Percentiles rank a stretch among this genome's conserved stretches.
These are phyloP conservation scores for Polymixis flavicincta DNA, from an alignment of 2,888 invertebrate species.

Conservation along the genomic window DNA sequence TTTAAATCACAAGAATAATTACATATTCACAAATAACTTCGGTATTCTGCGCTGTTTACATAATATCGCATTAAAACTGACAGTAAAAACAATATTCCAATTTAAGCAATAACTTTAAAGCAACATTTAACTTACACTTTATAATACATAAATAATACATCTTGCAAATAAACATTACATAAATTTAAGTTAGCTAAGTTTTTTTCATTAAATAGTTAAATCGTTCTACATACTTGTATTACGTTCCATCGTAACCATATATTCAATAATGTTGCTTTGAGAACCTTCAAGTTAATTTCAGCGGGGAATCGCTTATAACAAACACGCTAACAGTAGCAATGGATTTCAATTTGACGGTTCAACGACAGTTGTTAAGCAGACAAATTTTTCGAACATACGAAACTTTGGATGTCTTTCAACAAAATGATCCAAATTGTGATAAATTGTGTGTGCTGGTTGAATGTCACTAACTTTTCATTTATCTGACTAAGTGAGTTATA, in stretches of 20 bases:
- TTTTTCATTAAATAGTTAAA: conserved; percentile 86
- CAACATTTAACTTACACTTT: conserved; percentile 89
- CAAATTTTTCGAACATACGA: too few species aligned
- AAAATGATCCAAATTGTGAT: too few species aligned
- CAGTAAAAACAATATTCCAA: conserved; percentile 87
- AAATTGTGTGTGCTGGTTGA: too few species aligned
- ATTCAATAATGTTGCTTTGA: conserved; percentile 68
- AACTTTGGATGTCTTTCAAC: too few species aligned
- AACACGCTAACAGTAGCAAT: too few species aligned
- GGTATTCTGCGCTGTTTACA: conserved; percentile 83
- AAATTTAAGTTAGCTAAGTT: conserved; percentile 90
- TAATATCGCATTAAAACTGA: conserved; percentile 85
- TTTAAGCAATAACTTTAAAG: conserved; percentile 89
- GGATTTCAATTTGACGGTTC: too few species aligned
- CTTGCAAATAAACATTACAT: conserved; percentile 89
- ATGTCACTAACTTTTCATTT: conserved; percentile 65
- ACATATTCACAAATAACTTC: conserved; percentile 90
- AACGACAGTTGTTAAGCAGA: too few species aligned
- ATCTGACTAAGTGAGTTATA: conserved; percentile 82
- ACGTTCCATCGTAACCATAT: conserved; percentile 75
- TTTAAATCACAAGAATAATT: conserved; percentile 91
- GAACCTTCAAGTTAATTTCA: conserved; percentile 76
- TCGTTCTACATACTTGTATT: conserved; percentile 86
- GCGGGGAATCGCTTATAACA: too few species aligned
- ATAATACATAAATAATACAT: conserved; percentile 90